Base-by-base conservation (phyloP, 1,140 invertebrate species). In the Cataglyphis hispanica region DNA sequence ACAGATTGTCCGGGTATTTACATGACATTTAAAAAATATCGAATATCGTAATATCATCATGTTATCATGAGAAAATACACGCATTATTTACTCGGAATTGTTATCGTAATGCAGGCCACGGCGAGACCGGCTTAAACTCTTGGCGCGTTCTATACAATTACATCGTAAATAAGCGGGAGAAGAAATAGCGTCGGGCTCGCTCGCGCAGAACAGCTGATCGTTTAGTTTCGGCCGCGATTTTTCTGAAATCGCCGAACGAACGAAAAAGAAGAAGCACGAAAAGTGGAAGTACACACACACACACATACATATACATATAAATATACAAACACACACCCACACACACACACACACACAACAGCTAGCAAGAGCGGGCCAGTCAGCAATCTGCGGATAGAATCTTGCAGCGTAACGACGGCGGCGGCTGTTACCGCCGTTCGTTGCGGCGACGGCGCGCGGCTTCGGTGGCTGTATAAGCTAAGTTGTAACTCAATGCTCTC, bases 401-500 rank as follows among this genome's bases (percentile, higher is more conserved):
- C 85, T 90, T 86, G 86, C 87, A 89, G 80, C 85, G 88, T 88
- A 90, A 91, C 89, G 78, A 74, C 83, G 86, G 61, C 85, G 69
- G 87, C 60, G 76, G 83, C 85, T 76, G 64, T 89, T 89, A 70
- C 31, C 85, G 86, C 61, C 61, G 80, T 67, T 50, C 74, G 78
- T 86, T 67, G 78, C 80, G 46, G 46, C 58, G 58, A 34, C 31
- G 31, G 43, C 66, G 60, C n/a, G 27, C 58, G 72, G 76, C 83
- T 80, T 63, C 76, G 86, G 87, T 85, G 72, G 81, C 81, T 78
- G 75, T 85, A 81, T 69, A 84, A 75, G 74, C 64, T 43, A 84
- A 63, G 88, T 91, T 91, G 90, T 91, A 91, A 91, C 89, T 91
- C 90, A 87, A 91, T 89, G 87, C 75, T 66, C 85, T 77, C 70